Percentiles rank a stretch among this genome's conserved stretches.
phyloP scores from a whole-genome alignment of 1,140 invertebrate species.

The Drosophila oshimai region DNA sequence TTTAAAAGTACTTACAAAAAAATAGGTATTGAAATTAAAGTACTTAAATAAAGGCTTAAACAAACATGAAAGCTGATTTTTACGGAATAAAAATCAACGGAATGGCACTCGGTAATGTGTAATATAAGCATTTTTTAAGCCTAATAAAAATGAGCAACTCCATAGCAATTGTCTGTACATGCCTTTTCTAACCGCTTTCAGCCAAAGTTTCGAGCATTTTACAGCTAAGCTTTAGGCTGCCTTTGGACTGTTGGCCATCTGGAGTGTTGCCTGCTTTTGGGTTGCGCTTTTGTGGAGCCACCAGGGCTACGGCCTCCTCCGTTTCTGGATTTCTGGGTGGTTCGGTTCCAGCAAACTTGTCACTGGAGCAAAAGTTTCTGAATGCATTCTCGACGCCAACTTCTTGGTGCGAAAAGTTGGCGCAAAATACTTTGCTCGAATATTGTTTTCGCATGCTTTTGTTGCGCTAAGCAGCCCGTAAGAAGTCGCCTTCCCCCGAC shows the following conservation, averaged over 20 bases:
- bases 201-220: conserved; percentile 7
- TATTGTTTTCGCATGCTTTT: conserved; percentile 78
- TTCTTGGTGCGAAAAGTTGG: conserved; percentile 76
- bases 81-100: no score
- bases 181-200: neutral
- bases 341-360: conserved; percentile 49
- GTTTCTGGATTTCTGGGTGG: neutral
- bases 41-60: no score
- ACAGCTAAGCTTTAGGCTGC: conserved; percentile 36
- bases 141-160: neutral
- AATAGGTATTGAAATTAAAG: no score
- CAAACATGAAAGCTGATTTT: no score
- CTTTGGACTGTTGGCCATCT: neutral
- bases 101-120: no score
- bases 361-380: conserved; percentile 62
- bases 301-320: conserved; percentile 9
- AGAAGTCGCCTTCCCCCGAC: conserved; percentile 26
- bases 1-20: no score
- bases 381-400: conserved; percentile 70
- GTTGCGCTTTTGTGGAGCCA: conserved; percentile 21
- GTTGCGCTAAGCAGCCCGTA: conserved; percentile 69
- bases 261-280: conserved; percentile 51
- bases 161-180: neutral
- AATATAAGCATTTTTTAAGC: neutral
- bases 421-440: conserved; percentile 76